These are phyloP conservation scores for Watersipora subatra DNA, from an alignment of 1,140 invertebrate species.

Conservation along the genomic window DNA sequence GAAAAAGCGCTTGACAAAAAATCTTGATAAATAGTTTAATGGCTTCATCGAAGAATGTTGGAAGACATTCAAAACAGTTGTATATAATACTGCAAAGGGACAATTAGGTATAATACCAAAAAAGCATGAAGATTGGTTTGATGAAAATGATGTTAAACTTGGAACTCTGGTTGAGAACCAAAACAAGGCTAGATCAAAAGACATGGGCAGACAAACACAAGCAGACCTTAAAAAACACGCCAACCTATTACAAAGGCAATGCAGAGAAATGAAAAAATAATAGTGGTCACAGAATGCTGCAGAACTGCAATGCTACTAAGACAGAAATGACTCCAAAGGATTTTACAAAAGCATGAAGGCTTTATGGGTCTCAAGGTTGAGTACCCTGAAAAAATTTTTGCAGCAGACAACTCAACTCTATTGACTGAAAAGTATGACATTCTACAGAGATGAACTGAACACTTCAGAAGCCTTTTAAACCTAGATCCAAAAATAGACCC, in stretches of 20 bases:
- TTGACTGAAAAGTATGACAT: conserved; percentile 9
- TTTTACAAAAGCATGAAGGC: conserved; percentile 12
- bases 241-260: conserved; percentile 6
- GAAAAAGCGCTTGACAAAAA: not conserved
- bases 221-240: not conserved
- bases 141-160: not conserved
- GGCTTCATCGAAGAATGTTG: not conserved
- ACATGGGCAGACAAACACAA: not conserved
- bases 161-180: not conserved
- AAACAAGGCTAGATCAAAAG: not conserved
- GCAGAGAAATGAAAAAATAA: conserved; percentile 5
- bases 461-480: conserved; percentile 11
- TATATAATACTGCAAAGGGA: not conserved
- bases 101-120: not conserved
- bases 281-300: conserved; percentile 10
- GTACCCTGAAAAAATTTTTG: conserved; percentile 11
- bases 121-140: not conserved
- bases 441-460: conserved; percentile 11
- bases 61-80: not conserved
- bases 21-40: not conserved
- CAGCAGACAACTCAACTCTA: conserved; percentile 7
- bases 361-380: conserved; percentile 12
- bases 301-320: conserved; percentile 13
- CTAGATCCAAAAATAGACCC: conserved; percentile 8
- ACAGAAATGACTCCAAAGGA: conserved; percentile 8